Base-by-base conservation (phyloP, 92 coral and sea anemone genomes). In the Parazoanthus darwini region DNA sequence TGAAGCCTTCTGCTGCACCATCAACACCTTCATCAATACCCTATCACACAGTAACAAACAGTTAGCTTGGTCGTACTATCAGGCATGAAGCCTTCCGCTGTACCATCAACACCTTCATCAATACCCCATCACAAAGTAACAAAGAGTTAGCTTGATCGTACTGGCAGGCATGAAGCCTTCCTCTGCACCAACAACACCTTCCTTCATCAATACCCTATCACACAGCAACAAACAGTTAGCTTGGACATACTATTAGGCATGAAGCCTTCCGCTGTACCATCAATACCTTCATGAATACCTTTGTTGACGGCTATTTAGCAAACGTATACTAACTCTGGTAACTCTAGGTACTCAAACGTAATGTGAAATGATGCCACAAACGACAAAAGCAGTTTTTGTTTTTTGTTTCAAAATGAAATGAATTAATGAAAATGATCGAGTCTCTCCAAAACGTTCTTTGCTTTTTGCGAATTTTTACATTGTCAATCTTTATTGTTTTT, bases 21-120 rank as follows among this genome's bases (percentile, higher is more conserved):
- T 95, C 99, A 79, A 93, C 90, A 76, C 90, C 90, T 44, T 92
- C 96, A 89, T 97, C 99, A 58, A 97, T 95, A 70, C 99, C 99
- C 99, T 97, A 63, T 38, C 25, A 70, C 3, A 33, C 79, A 81
- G 33, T 22, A 29, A 8, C 70, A n/a, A 50, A 39, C 92, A 38
- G 99, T 97, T 10, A 97, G 94, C 84, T 92, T 97, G 25, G 98
- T 96, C 15, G 98, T 95, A 81, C 95, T 96, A 65, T 95, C 98
- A 82, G 93, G 85, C 74, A 94, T 73, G 75, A 93, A 86, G 43
- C 96, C 99, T 39, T 95, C 94, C 92, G 92, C 91, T 4, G 89
- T 91, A 80, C 93, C 99, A 70, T 95, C 99, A 79, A 95, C 90
- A 76, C 90, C 91, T 46, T 92, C 96, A 89, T 97, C 99, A 59